These are phyloP conservation scores for Sebastolobus alascanus DNA, from an alignment of 2,797 vertebrate genomes.

Conservation along the genomic window DNA sequence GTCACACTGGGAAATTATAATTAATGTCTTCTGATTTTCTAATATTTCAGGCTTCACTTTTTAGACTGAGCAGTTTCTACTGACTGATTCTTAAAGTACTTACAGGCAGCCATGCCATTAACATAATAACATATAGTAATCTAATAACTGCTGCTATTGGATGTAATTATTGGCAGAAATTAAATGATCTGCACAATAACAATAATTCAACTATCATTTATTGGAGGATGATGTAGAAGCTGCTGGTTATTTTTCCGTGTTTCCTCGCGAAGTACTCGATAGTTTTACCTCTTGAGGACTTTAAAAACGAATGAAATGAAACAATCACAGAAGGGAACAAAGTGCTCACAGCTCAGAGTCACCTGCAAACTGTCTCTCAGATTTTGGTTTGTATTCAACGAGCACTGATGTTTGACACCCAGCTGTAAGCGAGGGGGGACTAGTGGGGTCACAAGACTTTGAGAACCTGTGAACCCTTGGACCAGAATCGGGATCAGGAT, in stretches of 20 bases:
- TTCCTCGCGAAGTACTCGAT: not conserved
- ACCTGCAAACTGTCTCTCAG: not conserved
- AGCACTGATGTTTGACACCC: fast-evolving
- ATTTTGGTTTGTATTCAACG: not conserved
- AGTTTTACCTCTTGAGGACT: not conserved
- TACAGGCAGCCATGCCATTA: not conserved
- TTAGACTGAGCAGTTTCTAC: not conserved
- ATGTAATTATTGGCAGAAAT: not conserved
- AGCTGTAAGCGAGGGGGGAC: not conserved
- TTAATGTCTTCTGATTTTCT: not conserved
- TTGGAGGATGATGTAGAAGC: not conserved
- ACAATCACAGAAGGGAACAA: not conserved
- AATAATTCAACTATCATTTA: not conserved
- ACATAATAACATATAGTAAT: not conserved
- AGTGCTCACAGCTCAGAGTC: not conserved
- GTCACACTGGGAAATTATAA: too few species aligned
- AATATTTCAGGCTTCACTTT: not conserved
- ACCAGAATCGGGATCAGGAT: not conserved
- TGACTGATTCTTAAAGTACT: not conserved
- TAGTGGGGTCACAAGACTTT: not conserved
- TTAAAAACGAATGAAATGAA: not conserved
- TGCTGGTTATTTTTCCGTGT: fast-evolving
- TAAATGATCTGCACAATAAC: not conserved
- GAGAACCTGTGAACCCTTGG: not conserved
- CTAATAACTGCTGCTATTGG: not conserved